Evolutionary conservation across 2,113 vertebrate species (phyloP).

Genomic region (Scytalopus superciliaris): DNA sequence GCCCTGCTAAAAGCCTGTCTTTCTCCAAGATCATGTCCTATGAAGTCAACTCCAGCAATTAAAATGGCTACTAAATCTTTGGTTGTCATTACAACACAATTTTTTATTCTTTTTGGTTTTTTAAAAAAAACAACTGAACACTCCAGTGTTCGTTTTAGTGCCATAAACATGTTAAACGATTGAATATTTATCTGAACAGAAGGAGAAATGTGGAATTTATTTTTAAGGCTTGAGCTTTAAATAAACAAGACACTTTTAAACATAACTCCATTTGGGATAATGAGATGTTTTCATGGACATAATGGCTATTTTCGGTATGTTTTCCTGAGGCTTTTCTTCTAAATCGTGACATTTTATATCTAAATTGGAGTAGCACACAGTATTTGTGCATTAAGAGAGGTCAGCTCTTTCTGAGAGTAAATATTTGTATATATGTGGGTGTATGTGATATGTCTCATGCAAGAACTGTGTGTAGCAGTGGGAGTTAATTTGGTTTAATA

Average conservation of each 20-base stretch:
- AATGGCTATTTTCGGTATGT: conserved; percentile 21
- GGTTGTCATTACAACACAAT: conserved; percentile 4
- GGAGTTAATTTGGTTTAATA: conserved; percentile 27
- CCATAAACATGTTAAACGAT: neutral
- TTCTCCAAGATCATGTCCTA: neutral
- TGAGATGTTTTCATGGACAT: conserved; percentile 19
- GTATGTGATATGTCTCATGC: neutral
- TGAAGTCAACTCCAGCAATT: conserved; percentile 28
- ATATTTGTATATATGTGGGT: conserved; percentile 28
- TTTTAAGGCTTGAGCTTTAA: conserved; percentile 40
- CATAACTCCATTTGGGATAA: conserved; percentile 13
- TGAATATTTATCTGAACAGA: conserved; percentile 17
- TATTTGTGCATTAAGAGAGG: conserved; percentile 21
- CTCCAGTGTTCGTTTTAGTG: neutral
- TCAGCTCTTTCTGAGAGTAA: conserved; percentile 29
- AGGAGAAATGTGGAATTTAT: conserved; percentile 12
- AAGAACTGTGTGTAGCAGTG: neutral
- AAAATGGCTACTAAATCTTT: conserved; percentile 36
- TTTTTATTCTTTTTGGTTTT: neutral
- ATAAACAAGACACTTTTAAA: conserved; percentile 38
- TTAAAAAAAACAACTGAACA: neutral
- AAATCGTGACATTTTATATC: neutral
- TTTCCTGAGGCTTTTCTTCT: neutral
- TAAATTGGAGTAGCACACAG: neutral
- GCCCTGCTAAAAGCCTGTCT: conserved; percentile 2